Conservation (phyloP, 2,888 invertebrate species). For the Lasioglossum pauxillum region DNA sequence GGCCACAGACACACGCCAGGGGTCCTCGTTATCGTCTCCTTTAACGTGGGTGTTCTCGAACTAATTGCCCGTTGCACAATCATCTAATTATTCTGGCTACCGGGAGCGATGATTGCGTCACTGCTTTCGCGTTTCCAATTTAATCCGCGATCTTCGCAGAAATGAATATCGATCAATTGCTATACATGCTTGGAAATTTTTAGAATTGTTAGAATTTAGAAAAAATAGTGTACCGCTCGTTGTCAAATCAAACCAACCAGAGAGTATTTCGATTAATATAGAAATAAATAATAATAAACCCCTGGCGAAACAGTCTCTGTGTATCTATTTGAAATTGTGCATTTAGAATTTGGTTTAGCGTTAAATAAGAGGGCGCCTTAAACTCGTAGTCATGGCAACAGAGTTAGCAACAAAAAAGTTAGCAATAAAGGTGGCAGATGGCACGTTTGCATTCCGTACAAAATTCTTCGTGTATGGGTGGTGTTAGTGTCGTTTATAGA, state of each 20-base stretch:
- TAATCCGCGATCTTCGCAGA: conserved; percentile 13
- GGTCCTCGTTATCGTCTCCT: not conserved
- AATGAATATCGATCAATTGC: not conserved
- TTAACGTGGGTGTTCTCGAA: not conserved
- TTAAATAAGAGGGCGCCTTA: conserved; percentile 23
- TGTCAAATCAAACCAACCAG: no score
- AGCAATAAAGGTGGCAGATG: conserved; percentile 30
- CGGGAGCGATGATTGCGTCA: conserved; percentile 51
- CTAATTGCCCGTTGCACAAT: conserved; percentile 57
- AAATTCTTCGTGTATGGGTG: conserved; percentile 51
- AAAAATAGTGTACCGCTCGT: no score
- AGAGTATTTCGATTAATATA: no score
- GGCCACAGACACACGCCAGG: not conserved
- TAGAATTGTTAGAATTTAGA: no score
- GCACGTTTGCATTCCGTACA: not conserved
- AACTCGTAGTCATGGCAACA: conserved; percentile 16
- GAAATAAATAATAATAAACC: no score
- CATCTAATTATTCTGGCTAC: conserved; percentile 65
- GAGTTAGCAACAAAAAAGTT: conserved; percentile 23
- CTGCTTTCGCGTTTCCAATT: conserved; percentile 70
- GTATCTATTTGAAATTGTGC: not conserved
- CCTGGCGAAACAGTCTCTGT: no score
- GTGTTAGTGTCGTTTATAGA: not conserved
- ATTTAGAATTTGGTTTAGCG: not conserved
- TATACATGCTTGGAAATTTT: not conserved